phyloP scores from a whole-genome alignment of 2,888 invertebrate genomes.

The Macrosoma leucophasiata region DNA sequence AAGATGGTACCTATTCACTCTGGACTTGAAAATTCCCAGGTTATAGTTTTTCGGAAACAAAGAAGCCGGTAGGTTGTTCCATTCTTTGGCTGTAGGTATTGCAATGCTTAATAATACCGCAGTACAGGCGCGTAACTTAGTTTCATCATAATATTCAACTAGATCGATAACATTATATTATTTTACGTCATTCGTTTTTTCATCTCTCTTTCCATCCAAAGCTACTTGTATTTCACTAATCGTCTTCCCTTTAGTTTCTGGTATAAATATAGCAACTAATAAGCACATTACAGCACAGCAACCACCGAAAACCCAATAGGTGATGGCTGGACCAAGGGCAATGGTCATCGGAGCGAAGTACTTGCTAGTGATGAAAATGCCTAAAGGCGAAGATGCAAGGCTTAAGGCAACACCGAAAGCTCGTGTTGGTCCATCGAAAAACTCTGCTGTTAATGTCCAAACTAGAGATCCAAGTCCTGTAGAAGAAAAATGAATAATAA shows the following conservation, averaged over 20 bases:
- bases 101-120: too few species aligned
- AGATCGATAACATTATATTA: too few species aligned
- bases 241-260: slow-evolving; percentile 53
- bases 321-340: slow-evolving; percentile 36
- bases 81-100: too few species aligned
- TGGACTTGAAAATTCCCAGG: too few species aligned
- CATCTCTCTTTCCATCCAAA: slow-evolving; percentile 32
- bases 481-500: too few species aligned
- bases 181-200: too few species aligned
- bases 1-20: too few species aligned
- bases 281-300: slow-evolving; percentile 30
- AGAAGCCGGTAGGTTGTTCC: too few species aligned
- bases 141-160: too few species aligned
- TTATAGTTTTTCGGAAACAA: too few species aligned
- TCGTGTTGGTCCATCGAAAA: slow-evolving; percentile 42
- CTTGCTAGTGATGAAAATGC: slow-evolving; percentile 36
- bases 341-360: slow-evolving; percentile 36
- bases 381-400: slow-evolving; percentile 21
- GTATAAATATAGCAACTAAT: slow-evolving; percentile 38
- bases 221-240: slow-evolving; percentile 45
- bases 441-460: slow-evolving; percentile 42
- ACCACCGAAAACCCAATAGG: slow-evolving; percentile 38
- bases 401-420: slow-evolving; percentile 36
- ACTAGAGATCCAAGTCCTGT: slow-evolving; percentile 46
- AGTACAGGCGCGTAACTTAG: too few species aligned